Evolutionary conservation across 2,113 vertebrate genomes (phyloP), one percentile per base, ranked within the genome.

Genomic region (Tachysurus fulvidraco): DNA sequence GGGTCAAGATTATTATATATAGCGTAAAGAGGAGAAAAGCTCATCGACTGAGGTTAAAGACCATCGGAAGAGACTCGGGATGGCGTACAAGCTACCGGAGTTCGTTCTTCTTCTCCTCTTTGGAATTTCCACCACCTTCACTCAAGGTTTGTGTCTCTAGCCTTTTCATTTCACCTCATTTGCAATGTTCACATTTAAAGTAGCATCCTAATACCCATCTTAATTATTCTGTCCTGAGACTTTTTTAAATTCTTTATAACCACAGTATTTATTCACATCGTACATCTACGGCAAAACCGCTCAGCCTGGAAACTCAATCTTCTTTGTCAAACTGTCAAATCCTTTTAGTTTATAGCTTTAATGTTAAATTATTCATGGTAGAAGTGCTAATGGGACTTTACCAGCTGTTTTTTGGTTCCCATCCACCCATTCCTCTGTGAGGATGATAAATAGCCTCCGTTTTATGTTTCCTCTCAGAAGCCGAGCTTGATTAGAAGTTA

Each of bases 111-210:
- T 95, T 74, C 44, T 95, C 77, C 57, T 92, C 46, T 78, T 93
- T 86, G 94, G 89, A 90, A 74, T 94, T 84, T 89, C 88, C 2
- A n/a, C 71, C 85, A 88, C 82, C 41, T 73, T 89, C 65, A 86
- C 90, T 88, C 92, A 93, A 92, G 94, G 95, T 96, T 83, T 79
- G 91, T 83, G 81, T 77, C 23, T 14, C n/a, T 64, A 3, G 0
- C 2, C 2, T 41, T 44, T 44, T 59, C 13, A 23, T 21, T 76
- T 16, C 23, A 74, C 65, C 16, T 25, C 64, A 71, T 81, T 30
- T 71, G 10, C 9, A 67, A 46, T 30, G 30, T 13, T 23, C 5
- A 46, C 67, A 4, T 65, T 73, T 86, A 7, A 55, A 50, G 55
- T 54, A 50, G 3, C 16, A 55, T 57, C 64, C 65, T 46, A 5